Evolutionary conservation across 2,888 invertebrate genomes (phyloP), one percentile per base, ranked within the genome.

Genomic region (Eumacrocentrus americanus): DNA sequence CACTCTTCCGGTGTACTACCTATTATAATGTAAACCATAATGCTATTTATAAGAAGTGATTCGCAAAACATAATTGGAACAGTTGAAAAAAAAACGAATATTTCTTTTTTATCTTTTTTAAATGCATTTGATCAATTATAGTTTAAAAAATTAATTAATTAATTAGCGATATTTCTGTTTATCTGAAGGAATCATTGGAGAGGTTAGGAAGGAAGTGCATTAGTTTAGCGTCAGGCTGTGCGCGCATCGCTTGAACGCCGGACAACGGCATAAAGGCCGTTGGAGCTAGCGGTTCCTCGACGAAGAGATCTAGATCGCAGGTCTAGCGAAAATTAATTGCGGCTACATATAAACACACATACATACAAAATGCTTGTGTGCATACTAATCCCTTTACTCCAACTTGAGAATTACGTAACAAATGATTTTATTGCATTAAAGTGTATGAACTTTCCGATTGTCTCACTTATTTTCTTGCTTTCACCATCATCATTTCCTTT

Each of bases 231-330:
- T 22, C 20, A 47, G 25, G 38, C 22, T 54, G 54, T 16, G 20
- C 14, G 59, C 20, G 34, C 48, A 59, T 38, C 40, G 54, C 48
- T 54, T 42, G 60, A 60, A 50, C 42, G 67, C 70, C 70, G 72
- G 70, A 74, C 72, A 73, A 75, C 73, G 73, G 73, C 75, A 73
- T 72, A 71, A 69, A 66, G 68, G 68, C 68, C 65, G 68, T 40
- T 59, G 53, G 67, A 66, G 71, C 69, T 74, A 76, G 75, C 76
- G 76, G 76, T 76, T 73, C 70, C 64, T 65, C 70, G 67, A 40
- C 38, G 18, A 3, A 25, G 14, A 72, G 73, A 76, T 76, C 75
- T 76, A 72, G 76, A 75, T 76, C 71, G 70, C 65, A 76, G 75
- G 75, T 76, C 72, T 71, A 60, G 56, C 38, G 61, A 64, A 63